A percentile compares a stretch with the other conserved stretches of the same genome.
Conservation (phyloP, 2,888 invertebrate genomes). For the Drosophila diplacantha region DNA sequence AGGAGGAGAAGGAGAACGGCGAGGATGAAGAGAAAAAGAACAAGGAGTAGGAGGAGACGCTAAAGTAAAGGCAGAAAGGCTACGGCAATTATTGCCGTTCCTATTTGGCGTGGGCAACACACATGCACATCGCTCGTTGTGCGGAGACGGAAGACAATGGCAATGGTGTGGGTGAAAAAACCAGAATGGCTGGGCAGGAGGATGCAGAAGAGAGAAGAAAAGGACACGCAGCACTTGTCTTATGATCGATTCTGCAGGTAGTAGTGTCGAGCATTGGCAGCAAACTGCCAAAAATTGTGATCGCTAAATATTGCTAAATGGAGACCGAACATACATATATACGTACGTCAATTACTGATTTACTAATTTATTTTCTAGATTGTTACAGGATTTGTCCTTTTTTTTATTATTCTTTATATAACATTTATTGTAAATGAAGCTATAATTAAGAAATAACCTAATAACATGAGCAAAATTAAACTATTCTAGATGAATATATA, state of each 20-base stretch:
- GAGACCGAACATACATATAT: too few species aligned
- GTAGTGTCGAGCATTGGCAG: conserved; percentile 1
- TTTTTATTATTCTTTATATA: not conserved
- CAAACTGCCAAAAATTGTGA: conserved; percentile 3
- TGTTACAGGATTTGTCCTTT: not conserved
- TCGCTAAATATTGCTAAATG: not conserved
- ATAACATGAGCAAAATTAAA: not conserved
- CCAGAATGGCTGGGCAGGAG: conserved; percentile 34
- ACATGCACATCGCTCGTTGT: conserved; percentile 9
- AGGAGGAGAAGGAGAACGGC: not conserved
- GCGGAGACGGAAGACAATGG: conserved; percentile 13
- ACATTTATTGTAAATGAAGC: not conserved
- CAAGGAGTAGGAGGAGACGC: conserved; percentile 1
- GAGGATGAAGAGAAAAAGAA: conserved; percentile 2
- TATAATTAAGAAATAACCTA: too few species aligned
- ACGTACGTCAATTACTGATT: not conserved
- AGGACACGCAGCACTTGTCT: conserved; percentile 45
- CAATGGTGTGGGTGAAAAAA: conserved; percentile 32
- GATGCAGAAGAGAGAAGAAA: conserved; percentile 27
- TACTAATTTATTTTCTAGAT: not conserved
- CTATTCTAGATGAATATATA: too few species aligned
- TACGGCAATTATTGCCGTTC: conserved; percentile 39
- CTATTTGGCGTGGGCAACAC: conserved; percentile 27
- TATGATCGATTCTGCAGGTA: conserved; percentile 36
- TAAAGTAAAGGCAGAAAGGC: conserved; percentile 21